Evolutionary conservation across 1,140 invertebrate species (phyloP).

Genomic region (Pinna nobilis): DNA sequence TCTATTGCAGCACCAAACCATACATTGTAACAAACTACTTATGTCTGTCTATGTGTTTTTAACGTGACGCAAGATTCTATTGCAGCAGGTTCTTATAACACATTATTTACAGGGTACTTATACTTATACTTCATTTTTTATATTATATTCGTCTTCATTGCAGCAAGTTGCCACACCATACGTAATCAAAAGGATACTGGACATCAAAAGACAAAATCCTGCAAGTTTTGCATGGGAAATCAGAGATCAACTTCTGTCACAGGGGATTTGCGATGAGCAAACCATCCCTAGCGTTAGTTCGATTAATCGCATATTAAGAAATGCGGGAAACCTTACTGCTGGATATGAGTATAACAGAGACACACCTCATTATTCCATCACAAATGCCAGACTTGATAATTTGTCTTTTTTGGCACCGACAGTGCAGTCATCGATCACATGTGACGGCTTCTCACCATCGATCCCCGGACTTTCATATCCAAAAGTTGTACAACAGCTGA

Average conservation of each 20-base stretch:
- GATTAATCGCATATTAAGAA: slow-evolving; percentile 94
- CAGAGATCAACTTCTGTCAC: slow-evolving; percentile 94
- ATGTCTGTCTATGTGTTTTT: neutral
- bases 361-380: slow-evolving; percentile 20
- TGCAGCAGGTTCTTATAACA: neutral
- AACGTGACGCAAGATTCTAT: neutral
- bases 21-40: neutral
- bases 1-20: neutral
- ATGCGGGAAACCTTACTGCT: slow-evolving; percentile 72
- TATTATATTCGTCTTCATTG: slow-evolving; percentile 12
- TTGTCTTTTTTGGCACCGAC: slow-evolving; percentile 27
- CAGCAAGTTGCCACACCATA: slow-evolving; percentile 98
- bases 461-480: slow-evolving; percentile 59
- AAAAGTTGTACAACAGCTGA: slow-evolving; percentile 51
- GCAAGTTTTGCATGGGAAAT: slow-evolving; percentile 99
- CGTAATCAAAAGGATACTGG: slow-evolving; percentile 98
- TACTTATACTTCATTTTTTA: neutral
- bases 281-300: slow-evolving; percentile 99
- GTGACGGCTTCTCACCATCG: slow-evolving; percentile 33
- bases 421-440: slow-evolving; percentile 20
- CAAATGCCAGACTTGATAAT: slow-evolving; percentile 16
- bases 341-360: slow-evolving; percentile 29
- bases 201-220: slow-evolving; percentile 98
- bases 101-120: neutral
- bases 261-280: slow-evolving; percentile 98